Percentiles rank a stretch among this genome's conserved stretches.
Conservation (phyloP, 2,797 vertebrate species). For the Dipus sagitta region DNA sequence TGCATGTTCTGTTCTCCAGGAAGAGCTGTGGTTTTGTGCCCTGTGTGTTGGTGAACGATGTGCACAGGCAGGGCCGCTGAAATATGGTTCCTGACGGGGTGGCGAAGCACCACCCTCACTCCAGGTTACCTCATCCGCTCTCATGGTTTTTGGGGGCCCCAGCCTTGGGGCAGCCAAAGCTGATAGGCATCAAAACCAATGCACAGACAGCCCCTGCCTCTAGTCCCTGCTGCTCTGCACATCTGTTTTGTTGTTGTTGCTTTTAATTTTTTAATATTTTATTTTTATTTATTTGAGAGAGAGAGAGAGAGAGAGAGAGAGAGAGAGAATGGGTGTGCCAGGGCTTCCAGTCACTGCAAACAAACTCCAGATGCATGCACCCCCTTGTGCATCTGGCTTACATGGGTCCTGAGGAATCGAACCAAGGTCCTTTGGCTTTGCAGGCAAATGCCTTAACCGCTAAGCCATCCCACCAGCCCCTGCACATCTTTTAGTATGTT, state of each 20-base stretch:
- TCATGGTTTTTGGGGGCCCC: slow-evolving; percentile 61
- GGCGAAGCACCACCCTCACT: slow-evolving; percentile 82
- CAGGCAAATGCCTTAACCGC: too few relatives aligned
- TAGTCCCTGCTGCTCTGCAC: slow-evolving; percentile 86
- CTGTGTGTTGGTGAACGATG: slow-evolving; percentile 89
- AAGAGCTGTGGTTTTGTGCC: slow-evolving; percentile 87
- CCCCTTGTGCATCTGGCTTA: too few relatives aligned
- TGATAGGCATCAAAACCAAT: slow-evolving; percentile 84
- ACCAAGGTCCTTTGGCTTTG: too few relatives aligned
- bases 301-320: too few relatives aligned
- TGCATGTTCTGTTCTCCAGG: slow-evolving; percentile 86
- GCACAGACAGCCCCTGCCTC: slow-evolving; percentile 84
- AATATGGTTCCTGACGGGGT: slow-evolving; percentile 83
- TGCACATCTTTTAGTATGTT: slow-evolving; percentile 88
- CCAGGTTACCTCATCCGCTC: slow-evolving; percentile 78
- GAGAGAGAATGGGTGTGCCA: too few relatives aligned
- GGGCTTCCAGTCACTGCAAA: too few relatives aligned
- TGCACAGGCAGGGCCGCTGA: slow-evolving; percentile 87
- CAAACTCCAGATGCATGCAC: too few relatives aligned
- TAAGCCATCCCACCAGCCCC: not conserved
- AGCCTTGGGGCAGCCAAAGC: slow-evolving; percentile 78
- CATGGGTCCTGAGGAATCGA: too few relatives aligned
- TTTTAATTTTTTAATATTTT: too few relatives aligned
- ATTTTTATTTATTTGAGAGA: too few relatives aligned
- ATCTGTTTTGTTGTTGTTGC: slow-evolving; percentile 75